Base-by-base conservation (phyloP, 2,888 invertebrate species). In the Volucella bombylans region DNA sequence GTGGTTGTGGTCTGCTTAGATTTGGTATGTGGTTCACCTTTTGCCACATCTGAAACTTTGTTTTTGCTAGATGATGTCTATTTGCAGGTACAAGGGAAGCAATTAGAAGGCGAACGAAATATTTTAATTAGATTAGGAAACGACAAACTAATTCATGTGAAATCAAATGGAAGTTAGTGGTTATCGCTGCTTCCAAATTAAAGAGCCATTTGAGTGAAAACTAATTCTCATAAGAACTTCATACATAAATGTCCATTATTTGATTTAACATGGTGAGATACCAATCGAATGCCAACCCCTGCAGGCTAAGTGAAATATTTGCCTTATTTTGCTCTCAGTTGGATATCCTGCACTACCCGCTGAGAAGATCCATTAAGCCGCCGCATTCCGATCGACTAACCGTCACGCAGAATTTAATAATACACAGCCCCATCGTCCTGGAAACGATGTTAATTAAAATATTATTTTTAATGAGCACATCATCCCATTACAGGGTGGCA, bases 51-150 rank as follows among this genome's bases (percentile, higher is more conserved):
- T 11, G 18, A 80, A 80, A 68, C 47, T 55, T 73, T 65, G 38
- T 65, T 57, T 57, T 61, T 55, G 43, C 50, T 39, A 38, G 47
- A 49, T 62, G 57, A 64, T 54, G 31, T 54, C 47, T 50, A 64
- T n/a, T 14, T 31, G 15, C 47, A 73, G 15, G 50, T 18, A 55
- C 45, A 61, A 67, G 72, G 82, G 55, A 67, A 78, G 61, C 78
- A 82, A 78, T 82, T 82, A 78, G 78, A 4, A 23, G 78, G 78
- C 74, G 67, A 82, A 68, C 64, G 50, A 73, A 78, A 78, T 78
- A 78, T 68, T 78, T 78, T 78, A 82, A 82, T 82, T 82, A 78
- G 78, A 82, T 82, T 69, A 68, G 78, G 72, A 62, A 23, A 72
- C 78, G 67, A 31, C 72, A 62, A 62, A 82, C 68, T 78, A 68